A percentile compares a stretch with the other conserved stretches of the same genome.
These are phyloP conservation scores for Polyploca ridens DNA, from an alignment of 2,888 invertebrate genomes.

Conservation along the genomic window DNA sequence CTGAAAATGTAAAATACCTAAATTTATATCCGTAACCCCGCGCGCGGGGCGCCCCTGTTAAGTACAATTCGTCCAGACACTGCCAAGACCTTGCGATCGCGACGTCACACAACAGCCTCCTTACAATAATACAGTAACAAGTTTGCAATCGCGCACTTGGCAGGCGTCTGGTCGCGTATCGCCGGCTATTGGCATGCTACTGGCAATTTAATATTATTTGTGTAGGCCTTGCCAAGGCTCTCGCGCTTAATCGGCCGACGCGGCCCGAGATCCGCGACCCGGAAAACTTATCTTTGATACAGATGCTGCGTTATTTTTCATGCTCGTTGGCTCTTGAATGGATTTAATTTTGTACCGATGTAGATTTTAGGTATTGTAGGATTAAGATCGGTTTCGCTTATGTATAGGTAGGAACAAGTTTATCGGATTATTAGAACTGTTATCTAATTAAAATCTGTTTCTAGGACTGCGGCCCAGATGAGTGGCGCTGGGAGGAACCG, in stretches of 20 bases:
- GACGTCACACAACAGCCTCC: constrained; percentile 3
- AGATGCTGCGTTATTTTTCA: constrained; percentile 46
- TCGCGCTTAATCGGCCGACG: constrained; percentile 58
- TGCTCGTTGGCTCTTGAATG: constrained; percentile 47
- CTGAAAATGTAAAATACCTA: not conserved
- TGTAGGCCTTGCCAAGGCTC: constrained; percentile 73
- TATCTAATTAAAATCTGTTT: not conserved
- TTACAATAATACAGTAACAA: constrained; percentile 21
- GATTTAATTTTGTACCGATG: not conserved
- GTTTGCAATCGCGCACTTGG: constrained; percentile 67
- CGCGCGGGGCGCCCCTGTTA: not conserved
- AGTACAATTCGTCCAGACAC: constrained; percentile 1
- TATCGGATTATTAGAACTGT: not conserved
- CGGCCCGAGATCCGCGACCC: constrained; percentile 58
- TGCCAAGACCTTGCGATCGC: constrained; percentile 9
- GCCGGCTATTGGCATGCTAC: constrained; percentile 74
- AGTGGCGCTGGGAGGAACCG: constrained; percentile 71
- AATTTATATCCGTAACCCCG: not conserved
- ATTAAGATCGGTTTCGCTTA: constrained; percentile 22
- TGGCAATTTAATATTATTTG: constrained; percentile 82
- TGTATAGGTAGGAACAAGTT: no score
- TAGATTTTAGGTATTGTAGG: constrained; percentile 7
- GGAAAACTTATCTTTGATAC: constrained; percentile 62
- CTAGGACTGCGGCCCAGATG: constrained; percentile 48
- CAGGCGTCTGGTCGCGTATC: constrained; percentile 52